Percentiles rank a stretch among this genome's conserved stretches.
Evolutionary conservation across 2,113 vertebrate species (phyloP).

Genomic region (Choloepus hoffmanni): DNA sequence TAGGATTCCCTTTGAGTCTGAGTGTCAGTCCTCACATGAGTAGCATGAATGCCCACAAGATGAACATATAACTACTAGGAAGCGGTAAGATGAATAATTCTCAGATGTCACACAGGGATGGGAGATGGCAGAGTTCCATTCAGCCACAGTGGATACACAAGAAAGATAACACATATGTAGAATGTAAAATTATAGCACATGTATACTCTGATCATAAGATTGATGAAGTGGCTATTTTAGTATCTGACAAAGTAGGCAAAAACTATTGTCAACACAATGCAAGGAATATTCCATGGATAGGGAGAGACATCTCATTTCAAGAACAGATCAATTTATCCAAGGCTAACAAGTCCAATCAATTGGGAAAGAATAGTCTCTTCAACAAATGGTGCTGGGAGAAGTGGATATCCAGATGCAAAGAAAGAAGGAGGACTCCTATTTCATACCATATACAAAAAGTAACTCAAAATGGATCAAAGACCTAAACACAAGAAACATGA

Average conservation of each 20-base stretch:
- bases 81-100: not conserved
- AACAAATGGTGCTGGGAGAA: too few relatives aligned
- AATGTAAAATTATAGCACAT: not conserved
- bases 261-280: not conserved
- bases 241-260: slow-evolving; percentile 10
- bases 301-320: not conserved
- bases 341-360: too few relatives aligned
- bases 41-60: not conserved
- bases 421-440: too few relatives aligned
- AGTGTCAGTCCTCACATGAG: not conserved
- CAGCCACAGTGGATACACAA: not conserved
- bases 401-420: too few relatives aligned
- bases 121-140: not conserved
- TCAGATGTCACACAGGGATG: not conserved
- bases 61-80: slow-evolving; percentile 26
- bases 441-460: too few relatives aligned
- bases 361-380: too few relatives aligned
- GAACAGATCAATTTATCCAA: not conserved
- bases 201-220: not conserved
- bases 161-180: not conserved
- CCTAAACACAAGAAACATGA: too few relatives aligned
- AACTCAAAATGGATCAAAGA: too few relatives aligned
- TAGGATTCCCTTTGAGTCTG: not conserved
- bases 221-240: not conserved
- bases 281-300: not conserved